These are phyloP conservation scores for Caenorhabditis tropicalis DNA, from an alignment of 1,140 invertebrate genomes.

Conservation along the genomic window DNA sequence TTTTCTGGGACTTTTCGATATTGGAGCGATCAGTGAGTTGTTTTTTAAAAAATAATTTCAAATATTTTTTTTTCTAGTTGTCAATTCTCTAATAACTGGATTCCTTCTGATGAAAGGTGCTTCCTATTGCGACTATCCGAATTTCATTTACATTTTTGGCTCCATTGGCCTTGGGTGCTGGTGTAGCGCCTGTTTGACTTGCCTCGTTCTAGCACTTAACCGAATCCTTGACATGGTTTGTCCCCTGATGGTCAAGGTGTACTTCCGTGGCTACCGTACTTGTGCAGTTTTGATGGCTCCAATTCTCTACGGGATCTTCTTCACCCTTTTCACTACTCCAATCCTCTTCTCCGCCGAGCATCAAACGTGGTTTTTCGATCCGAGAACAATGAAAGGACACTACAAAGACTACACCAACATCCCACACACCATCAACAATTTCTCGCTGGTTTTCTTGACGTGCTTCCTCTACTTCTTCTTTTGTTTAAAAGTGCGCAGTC, in stretches of 20 bases:
- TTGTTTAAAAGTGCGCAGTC: conserved; percentile 24
- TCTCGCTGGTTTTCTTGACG: conserved; percentile 19
- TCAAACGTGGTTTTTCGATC: conserved; percentile 21
- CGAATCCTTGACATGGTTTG: conserved; percentile 28
- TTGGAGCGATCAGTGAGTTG: neutral
- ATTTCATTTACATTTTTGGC: conserved; percentile 19
- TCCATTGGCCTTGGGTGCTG: neutral
- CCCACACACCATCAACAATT: conserved; percentile 35
- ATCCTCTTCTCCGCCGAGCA: neutral
- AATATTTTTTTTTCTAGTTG: neutral
- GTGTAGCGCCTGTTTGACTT: neutral
- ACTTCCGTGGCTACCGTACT: neutral
- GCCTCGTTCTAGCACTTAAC: neutral
- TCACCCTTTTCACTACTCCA: neutral
- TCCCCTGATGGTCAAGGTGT: conserved; percentile 13
- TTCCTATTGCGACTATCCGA: conserved; percentile 11
- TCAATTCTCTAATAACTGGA: neutral
- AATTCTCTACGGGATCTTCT: conserved; percentile 5
- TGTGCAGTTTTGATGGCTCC: conserved; percentile 28
- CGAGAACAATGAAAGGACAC: conserved; percentile 12
- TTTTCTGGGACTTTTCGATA: conserved; percentile 19
- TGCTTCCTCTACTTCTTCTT: conserved; percentile 33
- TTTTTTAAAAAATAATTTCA: neutral
- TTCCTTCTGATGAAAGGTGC: neutral
- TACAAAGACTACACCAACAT: conserved; percentile 11